Percentiles rank a stretch among this genome's conserved stretches.
These are phyloP conservation scores for Manis pentadactyla DNA, from an alignment of 2,797 vertebrate species.

Conservation along the genomic window DNA sequence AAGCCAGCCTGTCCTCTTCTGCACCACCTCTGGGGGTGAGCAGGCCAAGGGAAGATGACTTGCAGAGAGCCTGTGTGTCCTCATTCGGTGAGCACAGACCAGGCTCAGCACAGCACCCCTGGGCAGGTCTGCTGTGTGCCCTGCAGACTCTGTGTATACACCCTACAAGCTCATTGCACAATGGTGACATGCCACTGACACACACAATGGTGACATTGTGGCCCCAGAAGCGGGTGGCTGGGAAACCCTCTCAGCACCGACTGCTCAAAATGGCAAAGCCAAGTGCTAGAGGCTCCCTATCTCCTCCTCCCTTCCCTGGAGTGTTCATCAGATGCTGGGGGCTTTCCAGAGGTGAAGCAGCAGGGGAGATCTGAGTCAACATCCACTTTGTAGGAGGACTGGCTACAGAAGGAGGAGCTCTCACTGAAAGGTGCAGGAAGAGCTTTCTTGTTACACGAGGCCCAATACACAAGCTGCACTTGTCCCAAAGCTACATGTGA, in stretches of 20 bases:
- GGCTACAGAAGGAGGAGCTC: background rate
- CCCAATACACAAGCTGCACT: background rate
- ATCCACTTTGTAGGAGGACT: background rate
- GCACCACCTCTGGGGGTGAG: background rate
- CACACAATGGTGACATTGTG: accelerated
- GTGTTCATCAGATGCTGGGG: background rate
- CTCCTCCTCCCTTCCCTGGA: background rate
- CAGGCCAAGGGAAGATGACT: background rate
- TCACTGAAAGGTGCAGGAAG: background rate
- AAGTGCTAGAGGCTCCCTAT: background rate
- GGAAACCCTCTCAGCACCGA: background rate
- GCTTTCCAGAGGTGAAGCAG: background rate
- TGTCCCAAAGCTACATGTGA: background rate
- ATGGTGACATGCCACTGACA: background rate
- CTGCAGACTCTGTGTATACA: background rate
- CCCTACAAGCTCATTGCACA: background rate
- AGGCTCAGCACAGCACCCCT: background rate
- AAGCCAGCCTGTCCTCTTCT: background rate
- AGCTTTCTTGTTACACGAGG: background rate
- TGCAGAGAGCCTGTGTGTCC: background rate
- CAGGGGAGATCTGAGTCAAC: background rate
- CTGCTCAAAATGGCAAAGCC: background rate
- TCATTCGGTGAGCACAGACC: background rate
- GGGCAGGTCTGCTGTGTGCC: too few species aligned
- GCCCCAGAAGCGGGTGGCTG: background rate